phyloP scores from a whole-genome alignment of 1,140 invertebrate species.

The Leptinotarsa texana region DNA sequence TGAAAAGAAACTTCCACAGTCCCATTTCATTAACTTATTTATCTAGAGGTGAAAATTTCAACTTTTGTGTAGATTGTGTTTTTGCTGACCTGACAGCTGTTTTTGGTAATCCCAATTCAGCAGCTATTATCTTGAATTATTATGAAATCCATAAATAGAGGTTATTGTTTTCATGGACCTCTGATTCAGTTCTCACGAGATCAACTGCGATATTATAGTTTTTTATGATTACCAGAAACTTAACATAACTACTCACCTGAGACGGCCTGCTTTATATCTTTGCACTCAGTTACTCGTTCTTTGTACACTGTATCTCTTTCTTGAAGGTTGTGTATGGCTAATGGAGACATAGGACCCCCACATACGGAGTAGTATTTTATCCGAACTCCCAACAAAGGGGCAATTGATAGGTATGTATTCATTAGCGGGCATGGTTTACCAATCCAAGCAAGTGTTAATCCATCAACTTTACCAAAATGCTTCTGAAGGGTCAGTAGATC shows the following conservation, averaged over 20 bases:
- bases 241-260: constrained; percentile 1
- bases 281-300: constrained; percentile 8
- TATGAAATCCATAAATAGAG: too few relatives aligned
- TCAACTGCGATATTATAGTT: too few relatives aligned
- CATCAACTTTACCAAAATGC: constrained; percentile 18
- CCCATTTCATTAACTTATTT: too few relatives aligned
- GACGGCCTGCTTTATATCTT: background rate
- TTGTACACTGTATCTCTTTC: background rate
- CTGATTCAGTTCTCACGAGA: too few relatives aligned
- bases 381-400: constrained; percentile 8
- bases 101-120: too few relatives aligned
- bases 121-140: too few relatives aligned
- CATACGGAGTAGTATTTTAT: constrained; percentile 10
- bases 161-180: too few relatives aligned
- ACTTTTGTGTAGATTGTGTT: too few relatives aligned
- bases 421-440: constrained; percentile 6
- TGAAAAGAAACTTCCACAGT: too few relatives aligned
- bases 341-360: constrained; percentile 14
- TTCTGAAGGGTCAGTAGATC: constrained; percentile 12
- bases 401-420: constrained; percentile 17
- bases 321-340: background rate
- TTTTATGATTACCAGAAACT: too few relatives aligned
- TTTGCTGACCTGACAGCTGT: too few relatives aligned
- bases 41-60: too few relatives aligned
- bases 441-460: constrained; percentile 17